These are phyloP conservation scores for Knipowitschia caucasica DNA, from an alignment of 2,797 vertebrate species.

Conservation along the genomic window DNA sequence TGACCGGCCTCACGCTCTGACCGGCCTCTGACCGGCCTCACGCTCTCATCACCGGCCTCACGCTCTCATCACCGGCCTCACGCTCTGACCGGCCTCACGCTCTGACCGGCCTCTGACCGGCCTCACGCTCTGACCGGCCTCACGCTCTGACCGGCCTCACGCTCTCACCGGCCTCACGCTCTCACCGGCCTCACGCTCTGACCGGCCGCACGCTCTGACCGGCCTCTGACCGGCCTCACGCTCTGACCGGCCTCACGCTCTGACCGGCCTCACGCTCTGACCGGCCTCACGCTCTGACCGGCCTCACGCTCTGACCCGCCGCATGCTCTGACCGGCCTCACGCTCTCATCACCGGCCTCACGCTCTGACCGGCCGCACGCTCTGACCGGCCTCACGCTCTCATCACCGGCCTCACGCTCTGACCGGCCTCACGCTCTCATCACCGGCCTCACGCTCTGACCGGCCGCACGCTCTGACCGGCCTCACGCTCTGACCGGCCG, in stretches of 20 bases:
- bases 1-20: conserved; percentile 75
- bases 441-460: neutral
- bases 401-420: neutral
- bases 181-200: conserved; percentile 77
- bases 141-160: conserved; percentile 86
- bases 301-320: conserved; percentile 80
- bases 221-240: conserved; percentile 62
- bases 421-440: no score
- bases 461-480: conserved; percentile 85
- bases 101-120: no score
- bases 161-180: neutral
- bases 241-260: conserved; percentile 79
- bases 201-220: conserved; percentile 69
- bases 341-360: no score
- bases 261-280: conserved; percentile 81
- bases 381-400: no score
- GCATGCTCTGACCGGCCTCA: neutral
- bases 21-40: no score
- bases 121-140: neutral
- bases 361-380: conserved; percentile 67
- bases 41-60: no score
- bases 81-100: conserved; percentile 67
- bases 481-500: neutral
- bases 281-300: conserved; percentile 53
- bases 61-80: no score